Percentiles rank a stretch among this genome's conserved stretches.
Evolutionary conservation across 2,113 vertebrate species (phyloP).

Genomic region (Thinocorus orbignyianus): DNA sequence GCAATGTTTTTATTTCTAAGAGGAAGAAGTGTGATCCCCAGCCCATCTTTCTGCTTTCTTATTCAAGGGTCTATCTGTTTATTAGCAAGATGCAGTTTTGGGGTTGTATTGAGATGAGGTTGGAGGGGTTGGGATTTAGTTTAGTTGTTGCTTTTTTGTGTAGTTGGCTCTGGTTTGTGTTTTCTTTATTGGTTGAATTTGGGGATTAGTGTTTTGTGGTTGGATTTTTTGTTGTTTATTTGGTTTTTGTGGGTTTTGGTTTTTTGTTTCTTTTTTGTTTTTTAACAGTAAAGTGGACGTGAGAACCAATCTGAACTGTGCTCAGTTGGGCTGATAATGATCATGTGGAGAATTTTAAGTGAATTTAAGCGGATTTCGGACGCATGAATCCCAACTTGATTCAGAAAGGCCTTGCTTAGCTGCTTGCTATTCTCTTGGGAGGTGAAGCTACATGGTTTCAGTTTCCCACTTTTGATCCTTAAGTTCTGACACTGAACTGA

Average conservation of each 20-base stretch:
- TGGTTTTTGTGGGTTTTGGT: not conserved
- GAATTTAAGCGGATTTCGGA: fast-evolving
- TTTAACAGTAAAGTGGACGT: not conserved
- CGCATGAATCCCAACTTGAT: not conserved
- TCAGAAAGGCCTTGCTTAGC: not conserved
- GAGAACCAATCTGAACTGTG: not conserved
- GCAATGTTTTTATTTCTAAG: not conserved
- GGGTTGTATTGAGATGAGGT: not conserved
- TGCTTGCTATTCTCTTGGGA: not conserved
- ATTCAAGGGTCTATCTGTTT: not conserved
- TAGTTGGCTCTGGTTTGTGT: not conserved
- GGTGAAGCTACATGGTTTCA: not conserved
- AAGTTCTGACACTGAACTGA: not conserved
- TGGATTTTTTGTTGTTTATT: not conserved
- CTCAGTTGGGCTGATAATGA: not conserved
- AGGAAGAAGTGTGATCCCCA: fast-evolving
- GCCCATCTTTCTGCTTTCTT: not conserved
- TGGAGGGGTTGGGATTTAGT: not conserved
- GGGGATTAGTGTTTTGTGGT: not conserved
- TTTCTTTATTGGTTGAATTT: not conserved
- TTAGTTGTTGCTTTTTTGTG: not conserved
- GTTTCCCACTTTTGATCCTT: not conserved
- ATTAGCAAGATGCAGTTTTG: not conserved
- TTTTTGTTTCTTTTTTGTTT: not conserved
- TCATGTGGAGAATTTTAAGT: not conserved